A percentile compares a stretch with the other conserved stretches of the same genome.
Evolutionary conservation across 2,113 vertebrate species (phyloP).

Genomic region (Ariopsis seemanni): DNA sequence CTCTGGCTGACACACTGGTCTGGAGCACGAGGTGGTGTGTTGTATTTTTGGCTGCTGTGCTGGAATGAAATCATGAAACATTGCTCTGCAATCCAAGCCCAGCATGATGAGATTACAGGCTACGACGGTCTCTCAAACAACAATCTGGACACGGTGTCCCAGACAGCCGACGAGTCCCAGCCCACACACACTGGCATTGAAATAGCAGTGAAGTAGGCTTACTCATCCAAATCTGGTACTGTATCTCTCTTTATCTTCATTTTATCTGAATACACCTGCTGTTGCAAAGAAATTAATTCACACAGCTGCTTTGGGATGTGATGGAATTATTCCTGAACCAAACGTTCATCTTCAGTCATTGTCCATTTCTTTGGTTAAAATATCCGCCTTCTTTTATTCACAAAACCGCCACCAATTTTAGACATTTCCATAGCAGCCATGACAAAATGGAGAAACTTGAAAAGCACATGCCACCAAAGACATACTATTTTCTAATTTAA

Average conservation of each 20-base stretch:
- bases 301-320: neutral
- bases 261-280: neutral
- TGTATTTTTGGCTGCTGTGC: neutral
- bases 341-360: neutral
- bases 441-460: neutral
- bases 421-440: neutral
- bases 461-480: neutral
- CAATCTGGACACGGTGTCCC: neutral
- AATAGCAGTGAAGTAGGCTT: neutral
- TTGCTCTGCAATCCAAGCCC: neutral
- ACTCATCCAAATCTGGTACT: conserved; percentile 1
- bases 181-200: neutral
- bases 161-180: neutral
- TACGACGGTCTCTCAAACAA: neutral
- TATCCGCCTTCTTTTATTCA: neutral
- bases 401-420: neutral
- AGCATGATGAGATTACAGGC: conserved; percentile 7
- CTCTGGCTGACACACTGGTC: neutral
- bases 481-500: neutral
- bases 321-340: neutral
- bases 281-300: neutral
- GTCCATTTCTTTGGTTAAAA: neutral
- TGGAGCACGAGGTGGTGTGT: neutral
- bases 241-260: neutral
- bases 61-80: neutral